Percentiles rank a stretch among this genome's conserved stretches.
Evolutionary conservation across 2,113 vertebrate genomes (phyloP).

Genomic region (Nerophis lumbriciformis): DNA sequence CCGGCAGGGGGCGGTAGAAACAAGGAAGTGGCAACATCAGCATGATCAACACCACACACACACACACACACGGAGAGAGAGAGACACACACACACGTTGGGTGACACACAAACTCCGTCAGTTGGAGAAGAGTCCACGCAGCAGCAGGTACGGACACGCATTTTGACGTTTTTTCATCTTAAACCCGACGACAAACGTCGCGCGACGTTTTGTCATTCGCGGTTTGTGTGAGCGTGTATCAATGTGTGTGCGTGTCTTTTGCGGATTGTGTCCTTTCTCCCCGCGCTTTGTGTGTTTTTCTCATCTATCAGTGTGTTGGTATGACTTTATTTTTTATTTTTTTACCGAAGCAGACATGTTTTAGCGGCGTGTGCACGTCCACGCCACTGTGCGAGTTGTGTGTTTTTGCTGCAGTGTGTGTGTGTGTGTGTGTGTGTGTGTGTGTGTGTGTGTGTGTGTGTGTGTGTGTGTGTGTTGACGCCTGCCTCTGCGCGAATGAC

Average conservation of each 20-base stretch:
- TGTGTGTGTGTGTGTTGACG: neutral
- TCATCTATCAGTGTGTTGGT: too few species aligned
- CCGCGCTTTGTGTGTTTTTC: too few species aligned
- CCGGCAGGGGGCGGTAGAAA: constrained; percentile 68
- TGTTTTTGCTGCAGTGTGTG: neutral
- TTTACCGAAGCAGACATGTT: neutral
- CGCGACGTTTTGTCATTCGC: neutral
- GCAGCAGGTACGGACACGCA: constrained; percentile 65
- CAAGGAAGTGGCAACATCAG: constrained; percentile 76
- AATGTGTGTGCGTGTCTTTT: neutral
- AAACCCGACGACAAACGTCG: constrained; percentile 11
- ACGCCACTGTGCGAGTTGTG: neutral
- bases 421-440: neutral
- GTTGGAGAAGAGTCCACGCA: constrained; percentile 56
- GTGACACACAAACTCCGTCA: constrained; percentile 46
- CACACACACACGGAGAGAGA: constrained; percentile 13
- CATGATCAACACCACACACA: constrained; percentile 37
- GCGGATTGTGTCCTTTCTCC: too few species aligned
- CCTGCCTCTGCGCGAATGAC: constrained; percentile 2
- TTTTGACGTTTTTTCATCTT: constrained; percentile 3
- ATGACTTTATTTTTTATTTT: neutral
- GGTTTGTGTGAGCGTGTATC: neutral
- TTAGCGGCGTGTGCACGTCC: too few species aligned
- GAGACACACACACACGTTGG: constrained; percentile 10
- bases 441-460: neutral